Evolutionary conservation across 2,888 invertebrate species (phyloP), one percentile per base, ranked within the genome.

Genomic region (Dysmachus trigonus): DNA sequence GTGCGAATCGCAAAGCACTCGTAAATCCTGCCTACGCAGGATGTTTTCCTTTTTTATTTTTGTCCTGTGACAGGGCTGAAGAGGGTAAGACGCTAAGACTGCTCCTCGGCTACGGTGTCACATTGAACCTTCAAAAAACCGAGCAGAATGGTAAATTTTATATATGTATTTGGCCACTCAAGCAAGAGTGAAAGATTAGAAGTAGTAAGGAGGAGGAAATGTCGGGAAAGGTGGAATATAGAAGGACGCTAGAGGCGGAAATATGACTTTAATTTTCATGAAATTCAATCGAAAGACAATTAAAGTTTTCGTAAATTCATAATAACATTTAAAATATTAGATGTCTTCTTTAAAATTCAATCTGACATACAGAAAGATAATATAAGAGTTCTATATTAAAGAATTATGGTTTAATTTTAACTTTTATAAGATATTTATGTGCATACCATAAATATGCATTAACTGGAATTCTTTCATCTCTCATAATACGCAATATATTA

Each of bases 1-100:
- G 41, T 47, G 77, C 30, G 47, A 47, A 47, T 41, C 47, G 77
- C 30, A 77, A 47, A 77, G 77, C 77, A 18, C 41, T 77, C 77
- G 47, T 77, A 77, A 77, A 77, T 47, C 47, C 77, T 47, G 62
- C 47, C 27, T 30, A 47, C 18, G 6, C 18, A 18, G 27, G 18
- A 22, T 10, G 8, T 27, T 27, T 77, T 41, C 30, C 15, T 30
- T 22, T 22, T 13, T 15, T 27, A n/a, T 27, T 72, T 72, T 10
- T 77, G 6, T 0, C 62, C n/a, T 47, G 47, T 22, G 62, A 18
- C 62, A 27, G 62, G 22, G 2, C 22, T 62, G 62, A 62, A 62
- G 62, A 62, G 62, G 62, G 62, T 62, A 22, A 27, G 62, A 62
- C 62, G 62, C 62, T 62, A 62, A 62, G 62, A 62, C 22, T 62